Conservation (phyloP, 2,113 vertebrate species). For the Centropus bengalensis region DNA sequence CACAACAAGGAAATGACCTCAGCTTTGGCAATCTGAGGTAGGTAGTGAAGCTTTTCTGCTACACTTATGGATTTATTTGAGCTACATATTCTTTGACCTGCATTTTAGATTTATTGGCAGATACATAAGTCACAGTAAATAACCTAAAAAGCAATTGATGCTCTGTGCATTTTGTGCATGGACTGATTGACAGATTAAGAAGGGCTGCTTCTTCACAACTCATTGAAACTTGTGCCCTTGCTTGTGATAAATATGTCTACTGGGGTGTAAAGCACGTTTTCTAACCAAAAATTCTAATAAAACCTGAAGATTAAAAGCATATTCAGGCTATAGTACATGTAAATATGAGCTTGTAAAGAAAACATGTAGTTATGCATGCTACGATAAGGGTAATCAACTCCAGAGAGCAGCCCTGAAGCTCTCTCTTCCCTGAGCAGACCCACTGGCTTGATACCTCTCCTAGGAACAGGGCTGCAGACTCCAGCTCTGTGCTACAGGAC, state of each 20-base stretch:
- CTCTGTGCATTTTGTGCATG: slow-evolving; percentile 68
- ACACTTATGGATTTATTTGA: slow-evolving; percentile 80
- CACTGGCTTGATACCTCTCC: background rate
- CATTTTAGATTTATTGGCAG: slow-evolving; percentile 82
- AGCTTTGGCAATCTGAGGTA: slow-evolving; percentile 75
- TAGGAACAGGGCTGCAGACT: background rate
- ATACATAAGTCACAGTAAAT: slow-evolving; percentile 80
- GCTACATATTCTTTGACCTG: slow-evolving; percentile 78
- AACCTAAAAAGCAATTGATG: slow-evolving; percentile 76
- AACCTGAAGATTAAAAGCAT: slow-evolving; percentile 4
- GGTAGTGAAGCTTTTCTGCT: slow-evolving; percentile 77
- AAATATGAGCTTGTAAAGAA: background rate
- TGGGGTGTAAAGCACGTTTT: slow-evolving; percentile 31
- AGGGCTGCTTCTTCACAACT: slow-evolving; percentile 51
- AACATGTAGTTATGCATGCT: background rate
- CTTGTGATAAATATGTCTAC: slow-evolving; percentile 67
- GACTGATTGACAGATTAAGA: slow-evolving; percentile 66
- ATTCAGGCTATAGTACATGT: background rate
- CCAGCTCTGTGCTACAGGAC: background rate
- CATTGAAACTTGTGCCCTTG: slow-evolving; percentile 55
- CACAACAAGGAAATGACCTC: slow-evolving; percentile 80
- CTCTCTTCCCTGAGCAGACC: background rate
- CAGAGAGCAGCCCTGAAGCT: background rate
- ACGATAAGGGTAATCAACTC: background rate
- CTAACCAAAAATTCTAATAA: slow-evolving; percentile 53